phyloP scores from a whole-genome alignment of 37 sponge, comb jelly and placozoan species.

The Halisarca cf. caerulea region DNA sequence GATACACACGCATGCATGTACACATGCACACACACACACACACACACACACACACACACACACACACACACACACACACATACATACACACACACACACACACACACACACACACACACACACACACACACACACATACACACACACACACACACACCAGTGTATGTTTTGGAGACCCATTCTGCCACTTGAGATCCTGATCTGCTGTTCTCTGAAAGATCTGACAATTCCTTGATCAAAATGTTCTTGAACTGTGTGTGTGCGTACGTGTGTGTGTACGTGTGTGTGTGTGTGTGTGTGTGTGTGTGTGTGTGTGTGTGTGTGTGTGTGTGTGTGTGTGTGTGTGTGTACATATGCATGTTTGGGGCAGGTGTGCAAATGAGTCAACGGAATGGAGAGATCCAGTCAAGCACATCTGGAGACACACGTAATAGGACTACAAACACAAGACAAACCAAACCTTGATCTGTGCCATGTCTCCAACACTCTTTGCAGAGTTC shows the following conservation, averaged over 20 bases:
- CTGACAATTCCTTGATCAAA: conserved; percentile 59
- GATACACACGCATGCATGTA: too few species aligned
- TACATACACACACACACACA: background rate
- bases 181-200: conserved; percentile 67
- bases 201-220: conserved; percentile 60
- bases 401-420: too few species aligned
- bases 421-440: too few species aligned
- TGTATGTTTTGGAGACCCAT: conserved; percentile 48
- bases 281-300: background rate
- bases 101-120: background rate
- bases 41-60: too few species aligned
- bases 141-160: background rate
- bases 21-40: too few species aligned
- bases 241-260: conserved; percentile 67
- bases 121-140: conserved; percentile 25
- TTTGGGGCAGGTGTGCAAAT: background rate
- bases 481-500: conserved; percentile 81
- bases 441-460: too few species aligned
- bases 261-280: background rate
- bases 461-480: conserved; percentile 85
- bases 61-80: too few species aligned
- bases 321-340: too few species aligned
- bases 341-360: too few species aligned
- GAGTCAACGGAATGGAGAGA: too few species aligned
- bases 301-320: too few species aligned